Evolutionary conservation across 2,888 invertebrate genomes (phyloP).

Genomic region (Choreutis nemorana): DNA sequence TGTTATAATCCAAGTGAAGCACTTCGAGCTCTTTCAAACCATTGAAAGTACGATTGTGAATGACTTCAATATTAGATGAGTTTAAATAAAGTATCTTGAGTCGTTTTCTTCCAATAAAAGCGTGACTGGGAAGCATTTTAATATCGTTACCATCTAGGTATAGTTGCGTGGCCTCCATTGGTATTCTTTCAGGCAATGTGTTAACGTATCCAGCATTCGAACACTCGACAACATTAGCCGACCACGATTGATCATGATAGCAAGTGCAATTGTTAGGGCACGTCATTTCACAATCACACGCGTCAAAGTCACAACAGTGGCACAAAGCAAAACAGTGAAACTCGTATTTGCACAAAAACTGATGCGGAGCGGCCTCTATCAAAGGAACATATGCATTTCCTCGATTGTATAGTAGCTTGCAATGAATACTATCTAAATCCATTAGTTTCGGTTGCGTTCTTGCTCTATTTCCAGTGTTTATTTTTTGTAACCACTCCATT

Average conservation of each 20-base stretch:
- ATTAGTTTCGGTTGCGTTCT: constrained; percentile 83
- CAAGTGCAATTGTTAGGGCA: constrained; percentile 89
- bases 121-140: constrained; percentile 78
- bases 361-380: constrained; percentile 80
- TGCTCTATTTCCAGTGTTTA: constrained; percentile 76
- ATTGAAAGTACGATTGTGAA: constrained; percentile 85
- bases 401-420: constrained; percentile 80
- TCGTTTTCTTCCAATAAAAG: constrained; percentile 85
- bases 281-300: constrained; percentile 92
- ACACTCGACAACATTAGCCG: constrained; percentile 86
- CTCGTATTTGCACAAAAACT: constrained; percentile 86
- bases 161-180: constrained; percentile 90
- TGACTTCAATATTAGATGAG: constrained; percentile 77
- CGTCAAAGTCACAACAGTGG: constrained; percentile 91
- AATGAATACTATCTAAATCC: constrained; percentile 84
- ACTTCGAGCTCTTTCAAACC: constrained; percentile 80
- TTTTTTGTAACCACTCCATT: constrained; percentile 90
- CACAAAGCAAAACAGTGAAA: constrained; percentile 87
- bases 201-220: constrained; percentile 74
- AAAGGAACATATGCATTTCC: constrained; percentile 77
- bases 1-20: constrained; percentile 79
- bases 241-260: constrained; percentile 88
- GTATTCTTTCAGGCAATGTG: constrained; percentile 80
- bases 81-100: constrained; percentile 80
- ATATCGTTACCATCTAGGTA: constrained; percentile 87